phyloP scores from a whole-genome alignment of 2,888 invertebrate species.

The Fragum sueziense region DNA sequence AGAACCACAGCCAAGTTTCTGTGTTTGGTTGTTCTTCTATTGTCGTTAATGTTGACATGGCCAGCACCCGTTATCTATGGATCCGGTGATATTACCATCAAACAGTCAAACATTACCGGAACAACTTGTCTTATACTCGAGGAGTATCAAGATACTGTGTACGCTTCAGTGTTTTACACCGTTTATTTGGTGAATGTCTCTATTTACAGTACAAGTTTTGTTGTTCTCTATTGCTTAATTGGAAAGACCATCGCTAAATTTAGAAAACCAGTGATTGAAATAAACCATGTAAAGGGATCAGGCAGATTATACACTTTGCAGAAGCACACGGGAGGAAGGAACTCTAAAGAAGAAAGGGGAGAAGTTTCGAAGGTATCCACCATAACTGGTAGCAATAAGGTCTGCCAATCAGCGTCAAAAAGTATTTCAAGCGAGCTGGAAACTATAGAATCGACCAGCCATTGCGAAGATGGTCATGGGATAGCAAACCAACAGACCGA shows the following conservation, averaged over 20 bases:
- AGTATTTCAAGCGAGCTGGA: neutral
- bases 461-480: neutral
- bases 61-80: constrained; percentile 43
- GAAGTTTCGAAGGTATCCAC: neutral
- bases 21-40: neutral
- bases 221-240: constrained; percentile 33
- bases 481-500: neutral
- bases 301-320: neutral
- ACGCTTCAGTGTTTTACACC: neutral
- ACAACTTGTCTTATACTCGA: constrained; percentile 39
- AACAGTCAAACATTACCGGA: constrained; percentile 28
- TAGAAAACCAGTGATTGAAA: neutral
- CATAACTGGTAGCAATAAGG: neutral
- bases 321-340: neutral
- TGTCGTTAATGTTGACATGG: neutral
- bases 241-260: constrained; percentile 25
- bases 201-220: constrained; percentile 17
- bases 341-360: too few relatives aligned
- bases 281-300: neutral
- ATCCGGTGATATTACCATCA: constrained; percentile 1
- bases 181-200: neutral
- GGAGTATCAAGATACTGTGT: constrained; percentile 8
- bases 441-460: neutral
- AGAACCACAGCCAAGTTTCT: neutral
- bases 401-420: neutral